Conservation (phyloP, 2,113 vertebrate species). For the Antennarius striatus region DNA sequence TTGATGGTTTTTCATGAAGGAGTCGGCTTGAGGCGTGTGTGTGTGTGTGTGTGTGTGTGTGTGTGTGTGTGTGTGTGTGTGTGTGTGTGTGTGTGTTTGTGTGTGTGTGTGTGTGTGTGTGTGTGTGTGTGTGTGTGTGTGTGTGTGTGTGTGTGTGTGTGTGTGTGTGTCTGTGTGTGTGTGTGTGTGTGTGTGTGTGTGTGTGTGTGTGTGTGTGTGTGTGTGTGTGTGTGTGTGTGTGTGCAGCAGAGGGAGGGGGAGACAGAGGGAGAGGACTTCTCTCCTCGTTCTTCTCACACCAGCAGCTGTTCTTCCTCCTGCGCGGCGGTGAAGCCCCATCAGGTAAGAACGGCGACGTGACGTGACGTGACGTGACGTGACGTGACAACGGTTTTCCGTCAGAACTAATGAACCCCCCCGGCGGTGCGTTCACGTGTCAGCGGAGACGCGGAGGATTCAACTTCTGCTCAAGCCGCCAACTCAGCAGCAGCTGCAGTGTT, state of each 20-base stretch:
- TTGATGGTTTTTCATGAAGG: constrained; percentile 17
- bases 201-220: constrained; percentile 1
- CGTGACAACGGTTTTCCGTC: constrained; percentile 25
- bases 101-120: constrained; percentile 3
- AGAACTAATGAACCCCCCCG: too few species aligned
- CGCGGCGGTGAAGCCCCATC: constrained; percentile 33
- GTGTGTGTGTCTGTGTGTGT: constrained; percentile 2
- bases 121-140: constrained; percentile 1
- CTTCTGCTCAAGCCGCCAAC: constrained; percentile 41
- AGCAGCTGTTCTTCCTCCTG: constrained; percentile 20
- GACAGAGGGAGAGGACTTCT: constrained; percentile 17
- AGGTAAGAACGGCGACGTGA: constrained; percentile 58
- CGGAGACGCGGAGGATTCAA: constrained; percentile 26
- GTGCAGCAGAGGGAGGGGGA: background rate
- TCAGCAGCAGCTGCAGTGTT: constrained; percentile 31
- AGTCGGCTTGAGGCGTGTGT: constrained; percentile 11
- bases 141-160: constrained; percentile 10
- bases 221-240: background rate
- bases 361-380: constrained; percentile 10
- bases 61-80: constrained; percentile 1
- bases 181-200: background rate
- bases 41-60: constrained; percentile 4
- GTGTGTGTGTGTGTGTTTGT: background rate
- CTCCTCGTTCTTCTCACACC: constrained; percentile 34
- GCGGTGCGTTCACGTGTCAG: constrained; percentile 32